phyloP scores from a whole-genome alignment of 2,888 invertebrate genomes.

The Ophion costatus region DNA sequence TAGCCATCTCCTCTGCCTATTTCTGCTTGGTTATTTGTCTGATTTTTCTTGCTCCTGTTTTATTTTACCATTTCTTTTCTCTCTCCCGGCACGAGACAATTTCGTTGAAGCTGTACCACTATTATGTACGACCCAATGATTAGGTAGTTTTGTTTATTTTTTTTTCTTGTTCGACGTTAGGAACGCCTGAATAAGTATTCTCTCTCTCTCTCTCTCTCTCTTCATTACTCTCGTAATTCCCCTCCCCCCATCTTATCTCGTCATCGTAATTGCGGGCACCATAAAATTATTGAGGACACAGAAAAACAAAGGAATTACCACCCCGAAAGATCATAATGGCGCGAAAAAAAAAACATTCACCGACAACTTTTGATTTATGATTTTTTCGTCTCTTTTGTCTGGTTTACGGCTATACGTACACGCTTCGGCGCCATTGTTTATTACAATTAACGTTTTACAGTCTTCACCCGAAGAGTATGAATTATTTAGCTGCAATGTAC shows the following conservation, averaged over 20 bases:
- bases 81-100: constrained; percentile 33
- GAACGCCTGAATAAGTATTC: constrained; percentile 39
- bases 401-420: constrained; percentile 23
- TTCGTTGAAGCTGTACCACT: constrained; percentile 36
- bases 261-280: constrained; percentile 30
- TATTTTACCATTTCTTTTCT: constrained; percentile 21
- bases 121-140: constrained; percentile 59
- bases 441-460: constrained; percentile 13
- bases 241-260: neutral
- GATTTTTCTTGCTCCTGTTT: neutral
- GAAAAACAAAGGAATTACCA: constrained; percentile 5
- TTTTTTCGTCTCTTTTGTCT: constrained; percentile 22
- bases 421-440: constrained; percentile 21
- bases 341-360: constrained; percentile 38
- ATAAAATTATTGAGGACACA: constrained; percentile 25
- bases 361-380: constrained; percentile 52
- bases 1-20: neutral
- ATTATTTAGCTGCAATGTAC: neutral
- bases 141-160: constrained; percentile 53
- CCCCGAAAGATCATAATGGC: constrained; percentile 19
- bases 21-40: constrained; percentile 31
- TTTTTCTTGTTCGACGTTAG: constrained; percentile 34
- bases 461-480: neutral
- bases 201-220: constrained; percentile 1
- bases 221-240: constrained; percentile 2